Percentiles rank a stretch among this genome's conserved stretches.
These are phyloP conservation scores for Thunnus maccoyii DNA, from an alignment of 2,113 vertebrate species.

Conservation along the genomic window DNA sequence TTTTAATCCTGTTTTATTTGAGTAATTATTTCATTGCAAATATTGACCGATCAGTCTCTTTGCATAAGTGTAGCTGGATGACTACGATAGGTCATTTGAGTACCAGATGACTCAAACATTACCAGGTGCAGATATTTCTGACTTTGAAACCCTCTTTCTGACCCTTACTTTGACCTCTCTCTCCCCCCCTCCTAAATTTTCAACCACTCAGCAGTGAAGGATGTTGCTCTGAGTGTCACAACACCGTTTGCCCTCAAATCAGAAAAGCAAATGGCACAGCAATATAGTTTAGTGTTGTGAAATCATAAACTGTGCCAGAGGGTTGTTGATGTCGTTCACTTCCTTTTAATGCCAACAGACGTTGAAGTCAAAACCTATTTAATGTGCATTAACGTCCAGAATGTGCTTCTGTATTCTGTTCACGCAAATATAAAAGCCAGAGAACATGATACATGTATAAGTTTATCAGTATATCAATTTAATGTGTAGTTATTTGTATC, in stretches of 20 bases:
- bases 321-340: conserved; percentile 5
- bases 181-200: neutral
- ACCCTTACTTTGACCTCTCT: neutral
- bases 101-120: neutral
- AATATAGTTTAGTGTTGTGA: conserved; percentile 28
- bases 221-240: conserved; percentile 4
- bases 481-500: too few species aligned
- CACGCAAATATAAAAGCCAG: neutral
- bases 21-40: conserved; percentile 34
- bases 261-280: conserved; percentile 15
- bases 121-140: neutral
- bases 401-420: neutral
- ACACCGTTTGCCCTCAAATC: neutral
- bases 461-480: too few species aligned
- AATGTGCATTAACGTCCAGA: conserved; percentile 17
- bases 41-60: conserved; percentile 10
- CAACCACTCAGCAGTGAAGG: neutral
- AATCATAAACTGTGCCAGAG: conserved; percentile 26
- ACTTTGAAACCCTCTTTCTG: neutral
- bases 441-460: neutral
- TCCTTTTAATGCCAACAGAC: conserved; percentile 21
- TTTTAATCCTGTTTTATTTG: conserved; percentile 33
- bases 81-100: neutral
- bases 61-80: conserved; percentile 3
- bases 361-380: conserved; percentile 8